Base-by-base conservation (phyloP, 1,140 invertebrate genomes). In the Musca vetustissima region DNA sequence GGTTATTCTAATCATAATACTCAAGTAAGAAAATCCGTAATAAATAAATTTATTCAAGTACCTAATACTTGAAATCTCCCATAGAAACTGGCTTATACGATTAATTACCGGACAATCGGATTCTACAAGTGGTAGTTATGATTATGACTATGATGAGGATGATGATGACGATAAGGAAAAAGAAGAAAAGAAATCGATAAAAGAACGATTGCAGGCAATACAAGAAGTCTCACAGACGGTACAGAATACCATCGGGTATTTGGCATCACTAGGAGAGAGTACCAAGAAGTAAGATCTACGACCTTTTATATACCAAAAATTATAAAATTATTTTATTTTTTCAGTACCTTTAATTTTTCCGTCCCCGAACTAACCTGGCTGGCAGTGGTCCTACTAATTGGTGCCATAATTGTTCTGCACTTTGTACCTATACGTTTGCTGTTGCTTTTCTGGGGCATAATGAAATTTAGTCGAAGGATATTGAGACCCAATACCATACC, bases 381-480 rank as follows among this genome's bases (percentile, higher is more conserved):
- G 74, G 94, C 96, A 17, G 92, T 98, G 69, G 83, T 94, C 11
- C 84, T 93, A 65, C 80, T 94, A 2, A 74, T 89, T 53, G 83
- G 88, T n/a, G 91, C 87, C 6, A 87, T 88, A 67, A 72, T 93
- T 47, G 89, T 99, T 4, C 84, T 99, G 3, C 99, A 98, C 78
- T 89, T 92, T 70, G 89, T 99, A 75, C 97, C 97, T 15, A 82
- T 98, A 43, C 87, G 97, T 78, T 96, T 93, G 83, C 85, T 99
- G 15, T 88, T 99, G 15, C 89, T 99, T 86, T 87, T 89, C n/a
- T 99, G 96, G 96, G 98, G 97, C 81, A 87, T 98, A 22, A 97
- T 98, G 84, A 99, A 99, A 85, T 99, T 99, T 84, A 92, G 95
- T 11, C 90, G 97, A 71, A 95, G 97, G 83, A 87, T 99, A 66